phyloP scores from a whole-genome alignment of 1,140 invertebrate genomes.

The Littorina saxatilis region DNA sequence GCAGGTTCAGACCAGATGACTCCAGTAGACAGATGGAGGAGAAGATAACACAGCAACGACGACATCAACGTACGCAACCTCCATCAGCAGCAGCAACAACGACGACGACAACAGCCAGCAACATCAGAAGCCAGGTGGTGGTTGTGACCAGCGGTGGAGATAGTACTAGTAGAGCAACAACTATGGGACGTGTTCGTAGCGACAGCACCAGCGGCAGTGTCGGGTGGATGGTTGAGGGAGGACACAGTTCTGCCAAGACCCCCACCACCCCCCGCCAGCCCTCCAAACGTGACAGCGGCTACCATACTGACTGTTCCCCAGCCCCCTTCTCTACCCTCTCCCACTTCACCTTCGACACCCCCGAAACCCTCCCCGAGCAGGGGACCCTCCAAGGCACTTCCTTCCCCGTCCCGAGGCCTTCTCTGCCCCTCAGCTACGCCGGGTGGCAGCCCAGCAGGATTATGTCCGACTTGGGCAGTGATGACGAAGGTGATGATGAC shows the following conservation, averaged over 20 bases:
- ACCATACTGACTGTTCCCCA: conserved; percentile 40
- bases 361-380: not conserved
- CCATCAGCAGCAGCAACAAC: not conserved
- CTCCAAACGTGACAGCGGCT: not conserved
- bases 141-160: not conserved
- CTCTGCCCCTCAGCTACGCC: not conserved
- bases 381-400: not conserved
- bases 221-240: conserved; percentile 11
- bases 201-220: conserved; percentile 5
- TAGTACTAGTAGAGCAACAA: not conserved
- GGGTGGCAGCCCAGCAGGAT: conserved; percentile 14
- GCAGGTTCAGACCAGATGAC: conserved; percentile 23
- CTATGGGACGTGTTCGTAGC: conserved; percentile 20
- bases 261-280: not conserved
- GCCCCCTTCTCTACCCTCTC: conserved; percentile 26
- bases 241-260: not conserved
- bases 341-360: conserved; percentile 47
- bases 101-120: not conserved
- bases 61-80: not conserved
- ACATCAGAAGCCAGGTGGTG: not conserved
- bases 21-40: conserved; percentile 28
- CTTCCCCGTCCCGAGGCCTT: not conserved
- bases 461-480: not conserved
- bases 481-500: conserved; percentile 24
- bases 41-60: not conserved